Evolutionary conservation across 2,888 invertebrate species (phyloP).

Genomic region (Macropis europaea): DNA sequence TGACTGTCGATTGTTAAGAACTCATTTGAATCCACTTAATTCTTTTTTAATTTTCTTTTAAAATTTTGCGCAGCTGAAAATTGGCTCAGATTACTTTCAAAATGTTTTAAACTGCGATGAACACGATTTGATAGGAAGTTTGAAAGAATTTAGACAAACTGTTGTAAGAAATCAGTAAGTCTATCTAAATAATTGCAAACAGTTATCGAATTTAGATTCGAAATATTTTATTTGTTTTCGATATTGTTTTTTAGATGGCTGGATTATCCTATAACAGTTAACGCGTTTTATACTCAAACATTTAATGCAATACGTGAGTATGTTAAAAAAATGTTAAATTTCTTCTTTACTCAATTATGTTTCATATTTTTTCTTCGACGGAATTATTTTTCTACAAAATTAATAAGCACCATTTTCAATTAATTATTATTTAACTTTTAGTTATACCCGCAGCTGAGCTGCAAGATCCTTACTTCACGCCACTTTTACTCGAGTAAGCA

Average conservation of each 20-base stretch:
- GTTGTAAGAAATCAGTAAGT: slow-evolving; percentile 30
- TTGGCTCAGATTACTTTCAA: slow-evolving; percentile 50
- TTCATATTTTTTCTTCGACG: too few relatives aligned
- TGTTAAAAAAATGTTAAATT: neutral
- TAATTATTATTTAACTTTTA: slow-evolving; percentile 2
- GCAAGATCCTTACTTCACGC: slow-evolving; percentile 54
- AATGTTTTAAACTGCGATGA: slow-evolving; percentile 47
- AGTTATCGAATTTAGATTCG: neutral
- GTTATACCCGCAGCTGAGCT: slow-evolving; percentile 56
- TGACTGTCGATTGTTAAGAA: neutral
- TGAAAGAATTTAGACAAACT: neutral
- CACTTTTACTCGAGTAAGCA: slow-evolving; percentile 53
- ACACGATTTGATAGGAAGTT: slow-evolving; percentile 6
- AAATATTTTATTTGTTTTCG: neutral
- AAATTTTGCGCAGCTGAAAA: slow-evolving; percentile 28
- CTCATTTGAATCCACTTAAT: neutral
- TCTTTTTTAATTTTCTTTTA: neutral
- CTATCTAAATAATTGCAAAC: neutral
- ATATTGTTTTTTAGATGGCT: slow-evolving; percentile 41
- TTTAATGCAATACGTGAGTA: slow-evolving; percentile 52
- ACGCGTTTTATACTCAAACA: slow-evolving; percentile 44
- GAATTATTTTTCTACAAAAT: too few relatives aligned
- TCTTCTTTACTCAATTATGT: neutral
- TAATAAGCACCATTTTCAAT: too few relatives aligned
- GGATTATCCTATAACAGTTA: slow-evolving; percentile 48